Percentiles rank a stretch among this genome's conserved stretches.
Evolutionary conservation across 2,888 invertebrate genomes (phyloP).

Genomic region (Drosophila tripunctata): DNA sequence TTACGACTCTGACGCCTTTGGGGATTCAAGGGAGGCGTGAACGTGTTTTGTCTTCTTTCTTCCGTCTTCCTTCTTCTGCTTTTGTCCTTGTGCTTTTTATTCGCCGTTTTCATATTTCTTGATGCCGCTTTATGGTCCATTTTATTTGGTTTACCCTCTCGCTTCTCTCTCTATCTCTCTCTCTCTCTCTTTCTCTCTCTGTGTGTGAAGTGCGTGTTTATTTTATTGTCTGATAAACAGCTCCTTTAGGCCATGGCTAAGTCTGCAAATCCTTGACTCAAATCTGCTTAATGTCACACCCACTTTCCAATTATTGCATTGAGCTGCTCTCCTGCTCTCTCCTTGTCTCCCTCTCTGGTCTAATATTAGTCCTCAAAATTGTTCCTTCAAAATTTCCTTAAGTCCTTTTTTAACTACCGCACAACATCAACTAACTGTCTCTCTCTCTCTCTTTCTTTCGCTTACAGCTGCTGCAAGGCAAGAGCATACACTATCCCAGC

Average conservation of each 20-base stretch:
- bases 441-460: conserved; percentile 39
- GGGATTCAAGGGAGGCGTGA: conserved; percentile 2
- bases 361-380: neutral
- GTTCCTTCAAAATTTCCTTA: neutral
- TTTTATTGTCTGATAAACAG: conserved; percentile 79
- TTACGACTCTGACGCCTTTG: conserved; percentile 66
- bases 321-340: neutral
- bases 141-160: conserved; percentile 15
- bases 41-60: conserved; percentile 36
- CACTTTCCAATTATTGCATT: conserved; percentile 23
- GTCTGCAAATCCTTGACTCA: conserved; percentile 19
- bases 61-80: neutral
- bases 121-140: conserved; percentile 49
- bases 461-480: conserved; percentile 77
- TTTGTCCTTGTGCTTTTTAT: conserved; percentile 20
- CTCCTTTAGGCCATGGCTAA: conserved; percentile 45
- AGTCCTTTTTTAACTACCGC: neutral
- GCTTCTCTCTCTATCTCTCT: neutral
- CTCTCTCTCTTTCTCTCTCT: conserved; percentile 6
- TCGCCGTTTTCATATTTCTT: conserved; percentile 49
- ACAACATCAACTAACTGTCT: conserved; percentile 13
- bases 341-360: neutral
- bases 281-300: conserved; percentile 28
- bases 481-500: conserved; percentile 86
- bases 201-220: conserved; percentile 76